Conservation (phyloP, 2,888 invertebrate genomes). For the Pyralis farinalis region DNA sequence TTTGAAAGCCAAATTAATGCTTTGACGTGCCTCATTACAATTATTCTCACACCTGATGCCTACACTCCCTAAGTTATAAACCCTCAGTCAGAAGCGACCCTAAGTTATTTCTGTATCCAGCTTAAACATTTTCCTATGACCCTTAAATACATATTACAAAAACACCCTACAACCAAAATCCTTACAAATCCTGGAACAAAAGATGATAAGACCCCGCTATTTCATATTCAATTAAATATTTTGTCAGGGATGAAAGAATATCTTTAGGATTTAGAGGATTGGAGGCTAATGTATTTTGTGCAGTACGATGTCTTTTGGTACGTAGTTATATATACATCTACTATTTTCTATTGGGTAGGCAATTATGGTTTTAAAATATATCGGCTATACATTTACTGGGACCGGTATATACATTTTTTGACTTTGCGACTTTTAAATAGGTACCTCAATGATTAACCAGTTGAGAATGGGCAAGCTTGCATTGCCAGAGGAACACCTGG, state of each 20-base stretch:
- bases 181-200: conserved; percentile 71
- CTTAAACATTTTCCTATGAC: conserved; percentile 69
- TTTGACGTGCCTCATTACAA: conserved; percentile 25
- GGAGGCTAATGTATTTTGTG: conserved; percentile 38
- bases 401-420: too few species aligned
- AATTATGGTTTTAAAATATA: too few species aligned
- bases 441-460: too few species aligned
- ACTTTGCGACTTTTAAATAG: too few species aligned
- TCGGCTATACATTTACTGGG: too few species aligned
- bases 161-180: conserved; percentile 57
- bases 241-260: conserved; percentile 77
- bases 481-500: too few species aligned
- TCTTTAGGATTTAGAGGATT: conserved; percentile 60
- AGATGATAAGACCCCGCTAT: conserved; percentile 76
- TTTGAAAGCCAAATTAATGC: too few species aligned
- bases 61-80: conserved; percentile 24
- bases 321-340: too few species aligned
- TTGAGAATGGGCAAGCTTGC: too few species aligned
- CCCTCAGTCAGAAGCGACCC: conserved; percentile 36
- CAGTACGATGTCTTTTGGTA: too few species aligned
- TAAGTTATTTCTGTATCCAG: conserved; percentile 42
- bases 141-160: conserved; percentile 59
- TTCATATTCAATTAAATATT: conserved; percentile 88
- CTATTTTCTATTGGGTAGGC: too few species aligned
- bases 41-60: conserved; percentile 53